phyloP scores from a whole-genome alignment of 2,113 vertebrate species.

The Monarcha castaneiventris region DNA sequence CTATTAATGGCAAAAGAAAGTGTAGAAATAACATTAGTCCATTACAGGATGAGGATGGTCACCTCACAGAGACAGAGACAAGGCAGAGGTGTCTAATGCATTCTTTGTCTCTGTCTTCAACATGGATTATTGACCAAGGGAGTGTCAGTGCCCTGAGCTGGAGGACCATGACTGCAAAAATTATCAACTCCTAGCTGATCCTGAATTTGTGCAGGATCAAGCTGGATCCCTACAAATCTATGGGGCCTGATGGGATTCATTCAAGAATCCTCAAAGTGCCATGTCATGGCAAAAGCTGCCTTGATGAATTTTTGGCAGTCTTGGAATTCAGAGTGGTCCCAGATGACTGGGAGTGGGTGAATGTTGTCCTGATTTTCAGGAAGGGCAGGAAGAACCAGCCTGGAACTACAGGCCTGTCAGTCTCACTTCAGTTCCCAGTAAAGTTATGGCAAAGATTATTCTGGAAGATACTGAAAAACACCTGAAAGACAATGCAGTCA shows the following conservation, averaged over 20 bases:
- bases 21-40: background rate
- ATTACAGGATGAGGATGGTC: background rate
- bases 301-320: background rate
- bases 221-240: background rate
- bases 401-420: background rate
- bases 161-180: background rate
- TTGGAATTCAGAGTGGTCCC: accelerated
- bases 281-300: background rate
- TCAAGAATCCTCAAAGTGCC: background rate
- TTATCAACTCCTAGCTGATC: background rate
- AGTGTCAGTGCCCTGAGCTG: background rate
- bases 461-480: background rate
- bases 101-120: background rate
- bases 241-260: background rate
- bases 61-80: background rate
- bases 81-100: background rate
- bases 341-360: background rate
- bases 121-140: accelerated
- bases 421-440: background rate
- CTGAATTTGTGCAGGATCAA: background rate
- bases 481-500: accelerated
- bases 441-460: background rate
- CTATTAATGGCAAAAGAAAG: background rate
- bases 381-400: background rate
- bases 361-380: accelerated